phyloP scores from a whole-genome alignment of 1,140 invertebrate genomes.

The Eciton burchellii region DNA sequence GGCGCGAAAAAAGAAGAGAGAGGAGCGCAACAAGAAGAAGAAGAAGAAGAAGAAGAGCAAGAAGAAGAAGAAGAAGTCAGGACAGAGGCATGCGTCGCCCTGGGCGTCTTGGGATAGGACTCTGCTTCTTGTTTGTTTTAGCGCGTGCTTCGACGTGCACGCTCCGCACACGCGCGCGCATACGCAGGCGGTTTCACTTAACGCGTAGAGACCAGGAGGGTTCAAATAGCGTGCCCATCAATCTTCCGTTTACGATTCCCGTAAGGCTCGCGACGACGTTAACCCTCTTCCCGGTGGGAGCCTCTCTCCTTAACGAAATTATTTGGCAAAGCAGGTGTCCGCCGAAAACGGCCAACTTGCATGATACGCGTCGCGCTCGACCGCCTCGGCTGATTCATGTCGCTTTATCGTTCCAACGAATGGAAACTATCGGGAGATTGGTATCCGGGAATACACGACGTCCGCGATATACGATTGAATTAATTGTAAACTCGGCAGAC shows the following conservation, averaged over 20 bases:
- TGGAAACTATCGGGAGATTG: neutral
- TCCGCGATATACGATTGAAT: neutral
- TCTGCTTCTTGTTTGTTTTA: conserved; percentile 82
- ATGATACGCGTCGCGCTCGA: neutral
- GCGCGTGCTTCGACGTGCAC: conserved; percentile 66
- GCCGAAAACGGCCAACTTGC: neutral
- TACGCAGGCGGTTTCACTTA: conserved; percentile 43
- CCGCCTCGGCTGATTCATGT: conserved; percentile 11
- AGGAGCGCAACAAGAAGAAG: conserved; percentile 19
- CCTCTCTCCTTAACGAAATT: conserved; percentile 19
- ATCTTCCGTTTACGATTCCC: conserved; percentile 47
- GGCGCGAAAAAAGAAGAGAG: conserved; percentile 11
- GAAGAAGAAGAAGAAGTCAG: conserved; percentile 74
- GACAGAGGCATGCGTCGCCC: conserved; percentile 79
- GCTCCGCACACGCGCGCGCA: conserved; percentile 48
- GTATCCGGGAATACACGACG: neutral
- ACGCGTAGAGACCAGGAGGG: conserved; percentile 21
- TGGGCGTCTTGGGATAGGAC: conserved; percentile 83
- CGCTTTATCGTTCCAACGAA: neutral
- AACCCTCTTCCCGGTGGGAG: conserved; percentile 7
- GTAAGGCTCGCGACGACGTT: conserved; percentile 25
- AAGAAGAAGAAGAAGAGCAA: conserved; percentile 66
- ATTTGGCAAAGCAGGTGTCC: neutral
- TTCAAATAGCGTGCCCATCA: conserved; percentile 35
- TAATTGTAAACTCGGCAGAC: neutral